Evolutionary conservation across 2,113 vertebrate species (phyloP).

Genomic region (Chaetodon trifascialis): DNA sequence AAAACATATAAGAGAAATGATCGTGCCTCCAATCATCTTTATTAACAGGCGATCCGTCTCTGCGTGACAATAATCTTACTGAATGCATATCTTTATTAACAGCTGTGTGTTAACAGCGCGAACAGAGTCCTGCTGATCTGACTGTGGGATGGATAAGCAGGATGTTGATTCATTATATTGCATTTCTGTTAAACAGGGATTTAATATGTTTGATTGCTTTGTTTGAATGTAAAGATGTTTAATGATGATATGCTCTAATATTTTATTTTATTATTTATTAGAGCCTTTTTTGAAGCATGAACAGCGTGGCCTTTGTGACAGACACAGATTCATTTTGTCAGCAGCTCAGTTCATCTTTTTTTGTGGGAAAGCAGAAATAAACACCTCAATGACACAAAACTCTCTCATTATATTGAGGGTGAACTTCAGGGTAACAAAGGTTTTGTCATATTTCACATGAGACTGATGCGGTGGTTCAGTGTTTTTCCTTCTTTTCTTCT

Average conservation of each 20-base stretch:
- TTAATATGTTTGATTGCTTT: not conserved
- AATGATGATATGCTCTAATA: not conserved
- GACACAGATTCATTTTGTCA: not conserved
- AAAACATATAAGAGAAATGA: not conserved
- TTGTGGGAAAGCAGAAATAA: too few relatives aligned
- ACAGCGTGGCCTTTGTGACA: not conserved
- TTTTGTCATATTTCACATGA: too few relatives aligned
- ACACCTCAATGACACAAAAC: too few relatives aligned
- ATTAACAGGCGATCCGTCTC: not conserved
- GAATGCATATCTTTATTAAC: not conserved
- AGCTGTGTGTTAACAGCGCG: not conserved
- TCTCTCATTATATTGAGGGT: too few relatives aligned
- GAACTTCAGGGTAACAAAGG: too few relatives aligned
- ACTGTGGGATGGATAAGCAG: conserved; percentile 25
- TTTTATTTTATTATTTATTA: too few relatives aligned
- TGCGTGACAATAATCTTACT: conserved; percentile 1
- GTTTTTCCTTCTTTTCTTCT: too few relatives aligned
- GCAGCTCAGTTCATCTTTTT: too few relatives aligned
- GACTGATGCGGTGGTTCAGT: too few relatives aligned
- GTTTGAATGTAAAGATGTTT: not conserved
- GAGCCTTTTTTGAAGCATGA: too few relatives aligned
- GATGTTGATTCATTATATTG: not conserved
- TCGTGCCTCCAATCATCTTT: not conserved
- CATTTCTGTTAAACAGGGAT: not conserved
- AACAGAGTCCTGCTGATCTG: not conserved